Evolutionary conservation across 2,888 invertebrate genomes (phyloP), one percentile per base, ranked within the genome.

Genomic region (Agonopterix heracliana): DNA sequence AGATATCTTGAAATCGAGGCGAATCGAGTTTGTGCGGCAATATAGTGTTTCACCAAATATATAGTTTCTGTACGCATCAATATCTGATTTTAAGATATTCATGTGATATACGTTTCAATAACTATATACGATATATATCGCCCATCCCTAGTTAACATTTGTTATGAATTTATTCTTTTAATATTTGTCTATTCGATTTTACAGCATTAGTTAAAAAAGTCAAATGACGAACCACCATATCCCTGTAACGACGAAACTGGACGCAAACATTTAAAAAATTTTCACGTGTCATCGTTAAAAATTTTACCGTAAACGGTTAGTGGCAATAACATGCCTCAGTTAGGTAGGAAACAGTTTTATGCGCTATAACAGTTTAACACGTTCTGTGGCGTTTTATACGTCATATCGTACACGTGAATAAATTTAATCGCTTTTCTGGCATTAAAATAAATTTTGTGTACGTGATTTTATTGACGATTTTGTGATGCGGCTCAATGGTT

Each of bases 361-460:
- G 71, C 51, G 64, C 73, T 61, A 77, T 80, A 78, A 78, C 77
- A 68, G 67, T 73, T 77, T 73, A 71, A 73, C 70, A 69, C 74
- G 71, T 68, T 64, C 56, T 61, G 60, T 57, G 57, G 60, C 56
- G 61, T 57, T 69, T 71, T 69, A 73, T 71, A 65, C 55, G 66
- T 63, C 67, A 68, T 72, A 67, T 63, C 65, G 63, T 69, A 68
- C 74, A 71, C 68, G 70, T 66, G 74, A 73, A 77, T 77, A 77
- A 69, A 69, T 74, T 78, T 77, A 72, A 78, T 66, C 67, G 66
- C 51, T 47, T 49, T 49, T 50, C 49, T 50, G 49, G 46, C 42
- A 51, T 58, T 56, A 54, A 56, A 62, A 53, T 62, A 58, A 63
- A 59, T 60, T 63, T 63, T 55, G 52, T 44, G 43, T 34, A 13